Evolutionary conservation across 1,140 invertebrate species (phyloP).

Genomic region (Melipona quadrifasciata): DNA sequence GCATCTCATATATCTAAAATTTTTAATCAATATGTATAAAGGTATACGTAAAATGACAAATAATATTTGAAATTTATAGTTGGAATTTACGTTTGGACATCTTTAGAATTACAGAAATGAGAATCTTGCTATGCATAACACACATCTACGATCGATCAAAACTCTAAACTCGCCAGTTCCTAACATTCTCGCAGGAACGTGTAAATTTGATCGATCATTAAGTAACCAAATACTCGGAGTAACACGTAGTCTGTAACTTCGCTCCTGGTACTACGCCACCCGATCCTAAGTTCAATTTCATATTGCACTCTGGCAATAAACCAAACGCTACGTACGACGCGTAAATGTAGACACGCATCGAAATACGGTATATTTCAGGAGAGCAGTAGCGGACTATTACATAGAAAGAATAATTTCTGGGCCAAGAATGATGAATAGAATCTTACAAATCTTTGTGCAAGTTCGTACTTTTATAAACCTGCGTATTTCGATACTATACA

Average conservation of each 20-base stretch:
- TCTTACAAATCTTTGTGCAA: too few species aligned
- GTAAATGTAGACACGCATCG: background rate
- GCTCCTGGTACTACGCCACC: slow-evolving; percentile 62
- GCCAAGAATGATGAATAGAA: background rate
- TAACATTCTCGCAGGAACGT: slow-evolving; percentile 39
- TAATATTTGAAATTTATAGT: background rate
- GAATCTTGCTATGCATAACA: background rate
- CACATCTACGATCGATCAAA: slow-evolving; percentile 24
- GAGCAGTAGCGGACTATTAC: background rate
- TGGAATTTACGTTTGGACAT: background rate
- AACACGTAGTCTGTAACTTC: slow-evolving; percentile 57
- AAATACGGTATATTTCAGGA: background rate
- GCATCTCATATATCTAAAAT: background rate
- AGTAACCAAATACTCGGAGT: slow-evolving; percentile 50
- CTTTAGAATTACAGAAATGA: background rate
- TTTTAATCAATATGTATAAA: background rate
- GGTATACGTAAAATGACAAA: background rate
- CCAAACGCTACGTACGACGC: background rate
- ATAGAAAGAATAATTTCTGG: background rate
- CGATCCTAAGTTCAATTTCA: slow-evolving; percentile 55
- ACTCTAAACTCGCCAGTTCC: slow-evolving; percentile 34
- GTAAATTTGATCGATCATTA: slow-evolving; percentile 58
- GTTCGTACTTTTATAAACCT: too few species aligned
- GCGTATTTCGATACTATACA: background rate
- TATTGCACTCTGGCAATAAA: slow-evolving; percentile 44